Conservation (phyloP, 2,888 invertebrate species). For the Idaea aversata region DNA sequence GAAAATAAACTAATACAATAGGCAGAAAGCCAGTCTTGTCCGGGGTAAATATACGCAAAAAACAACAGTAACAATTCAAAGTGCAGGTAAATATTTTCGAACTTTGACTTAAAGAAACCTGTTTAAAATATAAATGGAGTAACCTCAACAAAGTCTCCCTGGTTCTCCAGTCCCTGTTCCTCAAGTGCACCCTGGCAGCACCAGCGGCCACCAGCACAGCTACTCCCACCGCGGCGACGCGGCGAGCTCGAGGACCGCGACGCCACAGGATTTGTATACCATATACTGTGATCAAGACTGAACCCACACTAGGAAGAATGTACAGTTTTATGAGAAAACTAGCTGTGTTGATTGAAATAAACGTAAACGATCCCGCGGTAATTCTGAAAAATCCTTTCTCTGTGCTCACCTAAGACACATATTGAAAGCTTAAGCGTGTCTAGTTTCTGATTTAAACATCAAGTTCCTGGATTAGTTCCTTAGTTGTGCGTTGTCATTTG, state of each 20-base stretch:
- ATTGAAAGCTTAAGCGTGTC: too few relatives aligned
- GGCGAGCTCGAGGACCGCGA: constrained; percentile 56
- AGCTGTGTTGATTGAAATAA: background rate
- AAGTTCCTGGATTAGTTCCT: too few relatives aligned
- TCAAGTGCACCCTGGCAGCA: constrained; percentile 83
- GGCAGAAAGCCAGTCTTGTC: too few relatives aligned
- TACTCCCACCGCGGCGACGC: constrained; percentile 75
- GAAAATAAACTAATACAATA: too few relatives aligned
- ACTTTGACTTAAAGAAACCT: background rate
- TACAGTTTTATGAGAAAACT: background rate
- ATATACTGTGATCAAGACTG: constrained; percentile 87
- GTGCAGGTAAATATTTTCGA: too few relatives aligned
- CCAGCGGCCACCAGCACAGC: constrained; percentile 82
- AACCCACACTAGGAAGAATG: constrained; percentile 83
- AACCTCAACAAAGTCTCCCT: constrained; percentile 89
- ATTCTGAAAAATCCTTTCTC: too few relatives aligned
- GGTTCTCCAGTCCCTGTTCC: constrained; percentile 89
- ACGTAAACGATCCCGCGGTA: too few relatives aligned
- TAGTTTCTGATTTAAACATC: too few relatives aligned
- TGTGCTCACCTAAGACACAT: too few relatives aligned
- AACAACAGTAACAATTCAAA: too few relatives aligned
- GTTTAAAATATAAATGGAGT: constrained; percentile 20
- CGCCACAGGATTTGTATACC: constrained; percentile 86
- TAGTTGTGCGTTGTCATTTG: too few relatives aligned
- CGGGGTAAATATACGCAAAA: too few relatives aligned